Evolutionary conservation across 2,888 invertebrate species (phyloP), one percentile per base, ranked within the genome.

Genomic region (Blastobasis lacticolella): DNA sequence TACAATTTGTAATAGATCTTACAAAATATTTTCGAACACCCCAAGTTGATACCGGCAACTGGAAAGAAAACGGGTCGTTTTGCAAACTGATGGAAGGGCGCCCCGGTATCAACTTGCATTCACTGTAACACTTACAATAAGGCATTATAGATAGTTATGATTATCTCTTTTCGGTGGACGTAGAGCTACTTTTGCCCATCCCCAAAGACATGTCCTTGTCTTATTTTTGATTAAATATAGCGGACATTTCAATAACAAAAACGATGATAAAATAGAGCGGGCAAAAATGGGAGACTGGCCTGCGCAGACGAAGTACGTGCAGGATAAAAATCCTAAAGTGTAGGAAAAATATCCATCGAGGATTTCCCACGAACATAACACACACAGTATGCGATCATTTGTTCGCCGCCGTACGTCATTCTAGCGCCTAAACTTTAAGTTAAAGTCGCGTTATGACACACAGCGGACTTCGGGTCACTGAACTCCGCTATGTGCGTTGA

Each of bases 1-100:
- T 87, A 87, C 87, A 81, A 76, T 84, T 81, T 78, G 77, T 80
- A 76, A 81, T 86, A 83, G 75, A 78, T 73, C 84, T 85, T 86
- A 86, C 72, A 83, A 81, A 81, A 81, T 83, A 86, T 73, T 65
- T 71, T 76, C 80, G 69, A 76, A 68, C 70, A 65, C 59, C 62
- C 66, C 76, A 67, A 75, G 77, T 72, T 61, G 67, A 70, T 66
- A 69, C 61, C 70, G 64, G 61, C 53, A 53, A 58, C 57, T 56
- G 47, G 49, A 37, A 49, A 45, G 47, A 38, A 46, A 41, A 49
- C 45, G 38, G 48, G 36, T 49, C 53, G 48, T 55, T 44, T 55
- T 52, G 23, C 23, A 23, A 23, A 23, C 23, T 3, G 23, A 23
- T 23, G 23, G 23, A 23, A 52, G 46, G 48, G 49, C 62, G 53